These are phyloP conservation scores for Manis pentadactyla DNA, from an alignment of 2,797 vertebrate genomes.

Conservation along the genomic window DNA sequence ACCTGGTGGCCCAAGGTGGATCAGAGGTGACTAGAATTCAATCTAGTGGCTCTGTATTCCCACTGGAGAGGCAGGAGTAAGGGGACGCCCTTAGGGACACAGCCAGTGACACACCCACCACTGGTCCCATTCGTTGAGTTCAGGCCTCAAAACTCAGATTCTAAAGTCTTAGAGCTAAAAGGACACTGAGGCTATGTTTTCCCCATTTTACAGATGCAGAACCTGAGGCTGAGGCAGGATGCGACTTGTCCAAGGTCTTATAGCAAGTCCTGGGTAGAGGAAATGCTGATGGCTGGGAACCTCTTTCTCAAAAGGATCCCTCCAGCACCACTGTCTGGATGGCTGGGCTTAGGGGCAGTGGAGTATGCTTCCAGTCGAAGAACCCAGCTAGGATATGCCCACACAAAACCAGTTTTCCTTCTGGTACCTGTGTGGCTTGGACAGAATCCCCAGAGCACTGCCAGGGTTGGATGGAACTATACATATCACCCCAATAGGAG, in stretches of 20 bases:
- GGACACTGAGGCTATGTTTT: neutral
- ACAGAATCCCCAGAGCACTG: neutral
- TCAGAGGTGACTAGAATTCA: neutral
- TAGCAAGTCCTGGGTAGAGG: neutral
- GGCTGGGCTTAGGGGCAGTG: no score
- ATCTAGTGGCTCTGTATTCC: neutral
- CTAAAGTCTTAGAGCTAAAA: slow-evolving; percentile 10
- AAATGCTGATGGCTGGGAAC: neutral
- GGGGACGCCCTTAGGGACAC: neutral
- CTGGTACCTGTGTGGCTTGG: neutral
- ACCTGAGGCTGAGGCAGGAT: neutral
- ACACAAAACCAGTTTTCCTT: neutral
- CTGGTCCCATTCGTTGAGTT: neutral
- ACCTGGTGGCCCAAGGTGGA: accelerated
- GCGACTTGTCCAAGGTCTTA: slow-evolving; percentile 30
- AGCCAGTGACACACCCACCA: neutral
- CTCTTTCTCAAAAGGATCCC: neutral
- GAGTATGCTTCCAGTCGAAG: neutral
- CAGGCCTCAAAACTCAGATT: neutral
- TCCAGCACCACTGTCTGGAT: neutral
- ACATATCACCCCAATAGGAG: neutral
- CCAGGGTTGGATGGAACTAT: neutral
- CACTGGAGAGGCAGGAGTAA: neutral
- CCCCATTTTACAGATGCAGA: neutral
- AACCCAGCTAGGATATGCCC: neutral